Base-by-base conservation (phyloP, 2,797 vertebrate species). In the Gymnopithys bicolor region DNA sequence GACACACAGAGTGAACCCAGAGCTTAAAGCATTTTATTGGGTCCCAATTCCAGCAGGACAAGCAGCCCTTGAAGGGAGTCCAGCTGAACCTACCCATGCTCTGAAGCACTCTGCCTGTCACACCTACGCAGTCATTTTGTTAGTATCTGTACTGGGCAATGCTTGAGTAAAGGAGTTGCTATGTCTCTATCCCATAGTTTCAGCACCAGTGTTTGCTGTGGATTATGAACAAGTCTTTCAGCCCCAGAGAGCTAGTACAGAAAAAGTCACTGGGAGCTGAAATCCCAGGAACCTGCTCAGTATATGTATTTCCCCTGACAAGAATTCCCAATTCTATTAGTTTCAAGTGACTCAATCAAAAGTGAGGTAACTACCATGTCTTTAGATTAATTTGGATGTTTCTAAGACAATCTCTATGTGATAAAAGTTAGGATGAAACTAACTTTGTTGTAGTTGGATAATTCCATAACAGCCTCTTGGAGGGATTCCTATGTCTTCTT, bases 281-380 rank as follows among this genome's bases (percentile, higher is more conserved):
- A 74, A 70, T 58, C 33, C 35, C 59, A 89, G 55, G 17, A 78
- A 80, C 32, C 19, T 63, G 37, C 32, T 77, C 30, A 48, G 48
- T 53, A 53, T 41, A 18, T 13, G 2, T 24, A 66, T 14, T 49
- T 51, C 22, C 28, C 59, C 35, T 53, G 58, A 63, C 23, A 48
- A 39, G 33, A 66, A 84, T 71, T 32, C 24, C 32, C 74, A 77
- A 84, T 21, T 55, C 33, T 30, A 28, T 45, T 23, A 71, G 37
- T 93, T 91, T 80, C 37, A 86, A 67, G 53, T 33, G 51, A 89
- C 39, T 52, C 46, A 84, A 75, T 76, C 67, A 33, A 32, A 85
- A 79, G 53, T 48, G 49, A 86, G 41, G 25, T 75, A 77, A 84
- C 70, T 41, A 64, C 12, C 35, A 58, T 10, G 41, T 33, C 45